These are phyloP conservation scores for Nemotelus nigrinus DNA, from an alignment of 2,888 invertebrate species.

Conservation along the genomic window DNA sequence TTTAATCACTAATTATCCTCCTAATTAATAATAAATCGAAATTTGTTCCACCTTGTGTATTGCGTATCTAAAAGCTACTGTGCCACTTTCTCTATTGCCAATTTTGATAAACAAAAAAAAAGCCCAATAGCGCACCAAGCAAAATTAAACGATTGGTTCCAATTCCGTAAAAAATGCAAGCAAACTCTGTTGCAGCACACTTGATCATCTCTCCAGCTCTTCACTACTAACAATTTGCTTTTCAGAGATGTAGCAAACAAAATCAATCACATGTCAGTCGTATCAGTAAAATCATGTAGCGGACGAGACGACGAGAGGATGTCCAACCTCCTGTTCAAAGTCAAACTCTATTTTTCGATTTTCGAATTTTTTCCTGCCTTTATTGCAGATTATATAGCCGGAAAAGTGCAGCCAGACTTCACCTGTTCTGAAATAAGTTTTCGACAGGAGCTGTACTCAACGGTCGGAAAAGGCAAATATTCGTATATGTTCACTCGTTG, in stretches of 20 bases:
- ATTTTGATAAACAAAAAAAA: too few relatives aligned
- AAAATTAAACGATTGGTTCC: too few relatives aligned
- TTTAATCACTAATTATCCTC: too few relatives aligned
- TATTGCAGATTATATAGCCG: slow-evolving; percentile 29
- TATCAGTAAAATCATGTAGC: not conserved
- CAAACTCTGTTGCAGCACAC: not conserved
- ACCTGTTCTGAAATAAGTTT: slow-evolving; percentile 39
- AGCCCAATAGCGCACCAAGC: too few relatives aligned
- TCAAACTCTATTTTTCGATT: not conserved
- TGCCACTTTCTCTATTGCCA: too few relatives aligned
- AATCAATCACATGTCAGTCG: slow-evolving; percentile 41
- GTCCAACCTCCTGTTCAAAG: not conserved
- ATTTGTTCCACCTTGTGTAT: too few relatives aligned
- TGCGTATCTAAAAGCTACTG: too few relatives aligned
- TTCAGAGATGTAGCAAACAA: slow-evolving; percentile 28
- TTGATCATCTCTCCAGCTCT: not conserved
- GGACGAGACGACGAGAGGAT: not conserved
- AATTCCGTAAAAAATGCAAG: too few relatives aligned
- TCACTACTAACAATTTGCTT: slow-evolving; percentile 11
- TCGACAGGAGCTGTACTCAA: slow-evolving; percentile 29
- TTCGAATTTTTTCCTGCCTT: slow-evolving; percentile 6
- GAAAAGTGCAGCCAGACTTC: slow-evolving; percentile 21
- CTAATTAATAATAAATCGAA: too few relatives aligned
- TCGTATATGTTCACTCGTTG: not conserved
- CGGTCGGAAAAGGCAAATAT: slow-evolving; percentile 22